These are phyloP conservation scores for Choreutis nemorana DNA, from an alignment of 2,888 invertebrate genomes.

Conservation along the genomic window DNA sequence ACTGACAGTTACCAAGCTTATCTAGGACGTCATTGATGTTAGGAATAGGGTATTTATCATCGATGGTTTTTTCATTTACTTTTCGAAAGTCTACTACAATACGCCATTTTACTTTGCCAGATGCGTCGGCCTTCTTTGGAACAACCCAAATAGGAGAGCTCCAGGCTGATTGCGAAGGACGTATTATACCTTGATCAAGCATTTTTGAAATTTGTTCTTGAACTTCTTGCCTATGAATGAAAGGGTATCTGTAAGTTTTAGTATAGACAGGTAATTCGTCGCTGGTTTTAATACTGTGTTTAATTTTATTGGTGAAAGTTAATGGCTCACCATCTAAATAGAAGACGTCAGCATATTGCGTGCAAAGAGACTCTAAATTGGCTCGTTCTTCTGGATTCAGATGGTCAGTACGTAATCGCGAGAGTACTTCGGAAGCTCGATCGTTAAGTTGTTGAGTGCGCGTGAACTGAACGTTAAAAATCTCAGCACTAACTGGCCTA, in stretches of 20 bases:
- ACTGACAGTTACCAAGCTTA: conserved; percentile 9
- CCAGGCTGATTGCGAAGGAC: conserved; percentile 1
- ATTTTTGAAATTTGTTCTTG: conserved; percentile 4
- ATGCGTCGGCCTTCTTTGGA: conserved; percentile 13
- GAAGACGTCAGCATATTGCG: conserved; percentile 14
- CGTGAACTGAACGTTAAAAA: conserved; percentile 8
- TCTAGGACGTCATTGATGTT: conserved; percentile 8
- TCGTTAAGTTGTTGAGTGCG: conserved; percentile 1
- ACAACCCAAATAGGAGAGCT: conserved; percentile 14
- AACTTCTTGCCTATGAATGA: conserved; percentile 11
- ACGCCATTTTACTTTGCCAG: conserved; percentile 8
- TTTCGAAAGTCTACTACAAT: conserved; percentile 10
- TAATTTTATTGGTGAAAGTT: conserved; percentile 11
- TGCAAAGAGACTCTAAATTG: conserved; percentile 11
- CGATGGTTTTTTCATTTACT: conserved; percentile 11
- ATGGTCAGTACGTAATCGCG: conserved; percentile 18
- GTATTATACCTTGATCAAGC: conserved; percentile 3
- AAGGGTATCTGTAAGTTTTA: conserved; percentile 12
- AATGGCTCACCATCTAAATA: conserved; percentile 10
- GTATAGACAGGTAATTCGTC: conserved; percentile 11
- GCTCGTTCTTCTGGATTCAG: conserved; percentile 16
- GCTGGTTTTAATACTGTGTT: conserved; percentile 8
- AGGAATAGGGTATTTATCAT: conserved; percentile 10
- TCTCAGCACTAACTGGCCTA: conserved; percentile 7
- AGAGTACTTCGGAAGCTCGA: conserved; percentile 9